Conservation (phyloP, 92 coral and sea anemone species). For the Micromussa lordhowensis region DNA sequence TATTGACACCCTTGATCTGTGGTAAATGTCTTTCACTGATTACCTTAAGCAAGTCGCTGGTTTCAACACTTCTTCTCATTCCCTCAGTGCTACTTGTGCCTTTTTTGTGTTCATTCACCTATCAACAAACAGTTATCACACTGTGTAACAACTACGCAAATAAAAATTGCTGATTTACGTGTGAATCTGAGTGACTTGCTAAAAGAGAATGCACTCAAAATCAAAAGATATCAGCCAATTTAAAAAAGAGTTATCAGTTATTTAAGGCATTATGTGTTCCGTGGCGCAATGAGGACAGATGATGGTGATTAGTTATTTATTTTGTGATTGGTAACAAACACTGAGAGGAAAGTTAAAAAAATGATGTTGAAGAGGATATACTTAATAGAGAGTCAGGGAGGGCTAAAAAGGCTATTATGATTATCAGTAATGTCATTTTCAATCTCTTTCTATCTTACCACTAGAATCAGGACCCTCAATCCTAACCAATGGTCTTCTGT, state of each 20-base stretch:
- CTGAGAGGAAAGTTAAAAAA: background rate
- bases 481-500: conserved; percentile 81
- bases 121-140: background rate
- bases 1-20: background rate
- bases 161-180: background rate
- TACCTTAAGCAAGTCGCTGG: conserved; percentile 89
- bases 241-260: no score
- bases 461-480: conserved; percentile 85
- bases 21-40: no score
- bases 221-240: background rate
- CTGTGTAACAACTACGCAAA: background rate
- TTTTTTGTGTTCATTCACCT: conserved; percentile 90
- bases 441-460: conserved; percentile 67
- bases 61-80: conserved; percentile 87
- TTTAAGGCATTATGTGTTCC: no score
- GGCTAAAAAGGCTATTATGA: no score
- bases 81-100: conserved; percentile 90
- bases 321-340: background rate
- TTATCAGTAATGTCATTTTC: no score
- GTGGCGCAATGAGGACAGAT: no score
- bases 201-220: background rate
- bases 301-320: no score
- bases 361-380: background rate
- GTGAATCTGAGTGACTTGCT: background rate
- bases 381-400: no score